A percentile compares a stretch with the other conserved stretches of the same genome.
These are phyloP conservation scores for Xyrauchen texanus DNA, from an alignment of 2,113 vertebrate genomes.

Conservation along the genomic window DNA sequence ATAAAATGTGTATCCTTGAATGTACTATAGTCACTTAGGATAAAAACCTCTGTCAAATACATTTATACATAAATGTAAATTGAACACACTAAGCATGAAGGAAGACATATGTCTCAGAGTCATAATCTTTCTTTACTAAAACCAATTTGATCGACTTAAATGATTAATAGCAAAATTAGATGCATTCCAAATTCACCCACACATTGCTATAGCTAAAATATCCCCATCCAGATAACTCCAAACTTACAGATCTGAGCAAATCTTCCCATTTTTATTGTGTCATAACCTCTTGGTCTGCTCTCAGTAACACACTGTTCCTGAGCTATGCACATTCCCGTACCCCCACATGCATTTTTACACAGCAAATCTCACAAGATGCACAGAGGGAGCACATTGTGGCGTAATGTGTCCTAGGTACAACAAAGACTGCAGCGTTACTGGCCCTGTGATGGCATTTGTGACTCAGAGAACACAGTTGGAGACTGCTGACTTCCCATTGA, in stretches of 20 bases:
- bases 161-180: neutral
- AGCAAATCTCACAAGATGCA: conserved; percentile 15
- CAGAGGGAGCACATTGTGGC: conserved; percentile 63
- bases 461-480: conserved; percentile 68
- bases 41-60: too few relatives aligned
- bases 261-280: neutral
- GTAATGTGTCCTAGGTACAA: conserved; percentile 73
- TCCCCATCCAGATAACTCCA: neutral
- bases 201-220: neutral
- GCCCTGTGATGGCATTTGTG: conserved; percentile 64
- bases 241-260: neutral
- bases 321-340: conserved; percentile 45
- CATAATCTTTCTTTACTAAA: neutral
- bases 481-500: conserved; percentile 67
- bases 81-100: neutral
- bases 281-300: neutral
- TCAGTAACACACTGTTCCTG: neutral
- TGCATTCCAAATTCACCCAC: neutral
- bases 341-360: conserved; percentile 2
- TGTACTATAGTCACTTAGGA: too few relatives aligned
- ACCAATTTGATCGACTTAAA: neutral
- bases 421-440: conserved; percentile 67
- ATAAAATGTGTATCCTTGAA: too few relatives aligned
- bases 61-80: neutral
- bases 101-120: neutral